These are phyloP conservation scores for Serranus cabrilla DNA, from an alignment of 2,797 vertebrate genomes.

Conservation along the genomic window DNA sequence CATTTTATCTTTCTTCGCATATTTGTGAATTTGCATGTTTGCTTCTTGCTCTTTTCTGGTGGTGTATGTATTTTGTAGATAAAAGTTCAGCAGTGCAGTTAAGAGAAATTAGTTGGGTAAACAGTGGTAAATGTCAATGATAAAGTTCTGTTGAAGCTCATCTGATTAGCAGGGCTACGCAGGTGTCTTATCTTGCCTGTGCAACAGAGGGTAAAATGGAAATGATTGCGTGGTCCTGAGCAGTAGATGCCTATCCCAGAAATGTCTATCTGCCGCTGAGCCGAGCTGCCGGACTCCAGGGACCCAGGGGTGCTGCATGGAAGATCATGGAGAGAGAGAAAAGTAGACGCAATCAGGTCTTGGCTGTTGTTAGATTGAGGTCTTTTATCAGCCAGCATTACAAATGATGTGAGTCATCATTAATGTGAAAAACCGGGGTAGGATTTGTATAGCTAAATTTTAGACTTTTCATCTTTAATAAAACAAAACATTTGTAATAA, in stretches of 20 bases:
- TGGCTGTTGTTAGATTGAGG: constrained; percentile 48
- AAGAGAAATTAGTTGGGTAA: constrained; percentile 90
- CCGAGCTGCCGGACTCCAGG: constrained; percentile 74
- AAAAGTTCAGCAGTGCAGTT: constrained; percentile 89
- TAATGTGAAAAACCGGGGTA: constrained; percentile 35
- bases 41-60: constrained; percentile 80
- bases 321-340: constrained; percentile 59
- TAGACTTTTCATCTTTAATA: constrained; percentile 3
- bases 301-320: constrained; percentile 64
- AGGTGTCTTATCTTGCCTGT: constrained; percentile 87
- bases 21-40: constrained; percentile 85
- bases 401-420: constrained; percentile 50
- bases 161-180: constrained; percentile 84
- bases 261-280: constrained; percentile 82
- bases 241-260: constrained; percentile 82
- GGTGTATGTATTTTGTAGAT: constrained; percentile 85
- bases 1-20: constrained; percentile 80
- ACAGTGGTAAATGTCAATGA: constrained; percentile 90
- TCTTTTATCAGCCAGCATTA: constrained; percentile 55
- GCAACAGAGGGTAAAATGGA: constrained; percentile 88
- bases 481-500: constrained; percentile 20
- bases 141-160: constrained; percentile 89
- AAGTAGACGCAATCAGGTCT: constrained; percentile 45
- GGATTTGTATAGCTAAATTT: constrained; percentile 4
- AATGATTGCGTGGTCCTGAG: constrained; percentile 86